Conservation (phyloP, 2,888 invertebrate genomes). For the Vanessa cardui region DNA sequence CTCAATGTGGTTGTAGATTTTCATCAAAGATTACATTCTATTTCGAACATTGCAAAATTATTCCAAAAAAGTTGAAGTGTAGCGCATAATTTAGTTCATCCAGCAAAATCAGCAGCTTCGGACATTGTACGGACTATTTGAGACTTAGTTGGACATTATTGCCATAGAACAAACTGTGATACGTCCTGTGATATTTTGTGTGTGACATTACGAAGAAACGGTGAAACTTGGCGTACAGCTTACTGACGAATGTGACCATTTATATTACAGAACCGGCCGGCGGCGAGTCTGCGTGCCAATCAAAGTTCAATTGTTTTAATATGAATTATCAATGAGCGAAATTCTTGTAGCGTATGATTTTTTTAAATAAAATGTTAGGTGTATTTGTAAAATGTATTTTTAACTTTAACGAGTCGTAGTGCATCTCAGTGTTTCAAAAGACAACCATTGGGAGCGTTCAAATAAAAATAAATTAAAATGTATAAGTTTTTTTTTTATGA, state of each 20-base stretch:
- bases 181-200: slow-evolving; percentile 52
- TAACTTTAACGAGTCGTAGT: background rate
- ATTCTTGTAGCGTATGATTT: background rate
- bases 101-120: slow-evolving; percentile 29
- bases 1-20: background rate
- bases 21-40: slow-evolving; percentile 14
- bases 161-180: slow-evolving; percentile 50
- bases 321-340: background rate
- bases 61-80: slow-evolving; percentile 18
- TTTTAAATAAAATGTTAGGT: background rate
- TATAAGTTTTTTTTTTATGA: no score
- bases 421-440: no score
- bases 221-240: slow-evolving; percentile 49
- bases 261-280: slow-evolving; percentile 72
- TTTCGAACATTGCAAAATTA: slow-evolving; percentile 13
- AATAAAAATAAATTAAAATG: no score
- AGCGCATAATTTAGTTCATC: slow-evolving; percentile 19
- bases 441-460: no score
- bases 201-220: slow-evolving; percentile 54
- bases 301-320: slow-evolving; percentile 26
- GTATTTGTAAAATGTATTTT: background rate
- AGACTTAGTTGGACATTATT: slow-evolving; percentile 9
- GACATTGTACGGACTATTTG: background rate
- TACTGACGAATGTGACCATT: slow-evolving; percentile 75
- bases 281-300: slow-evolving; percentile 68